These are phyloP conservation scores for Vannuccia rotundouncinata DNA, from an alignment of 2,888 invertebrate genomes.

Conservation along the genomic window DNA sequence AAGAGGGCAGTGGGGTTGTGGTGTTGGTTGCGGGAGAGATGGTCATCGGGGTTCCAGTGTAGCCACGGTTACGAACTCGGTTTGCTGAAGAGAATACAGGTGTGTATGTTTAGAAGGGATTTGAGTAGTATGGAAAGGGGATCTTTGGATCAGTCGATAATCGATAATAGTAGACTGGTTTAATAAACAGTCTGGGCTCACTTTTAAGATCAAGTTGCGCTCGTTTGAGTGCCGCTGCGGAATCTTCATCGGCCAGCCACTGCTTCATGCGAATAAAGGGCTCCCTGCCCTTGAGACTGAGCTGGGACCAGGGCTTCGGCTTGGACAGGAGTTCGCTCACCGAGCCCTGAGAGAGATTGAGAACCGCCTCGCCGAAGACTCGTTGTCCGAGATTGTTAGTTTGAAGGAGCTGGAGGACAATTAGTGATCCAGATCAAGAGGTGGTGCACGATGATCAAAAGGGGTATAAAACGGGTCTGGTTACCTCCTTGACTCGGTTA, in stretches of 20 bases:
- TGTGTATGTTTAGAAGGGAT: no score
- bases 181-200: no score
- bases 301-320: slow-evolving; percentile 98
- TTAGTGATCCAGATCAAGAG: no score
- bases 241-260: slow-evolving; percentile 73
- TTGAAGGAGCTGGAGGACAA: slow-evolving; percentile 62
- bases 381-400: slow-evolving; percentile 97
- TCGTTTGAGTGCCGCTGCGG: slow-evolving; percentile 3
- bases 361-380: slow-evolving; percentile 89
- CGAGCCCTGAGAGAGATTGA: slow-evolving; percentile 83
- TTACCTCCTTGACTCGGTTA: slow-evolving; percentile 84
- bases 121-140: no score
- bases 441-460: background rate
- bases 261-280: slow-evolving; percentile 64
- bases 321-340: slow-evolving; percentile 93
- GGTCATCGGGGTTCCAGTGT: background rate
- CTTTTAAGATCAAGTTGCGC: background rate
- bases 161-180: background rate
- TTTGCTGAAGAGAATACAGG: background rate
- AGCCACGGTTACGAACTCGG: background rate
- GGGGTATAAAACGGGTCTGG: background rate
- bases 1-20: background rate
- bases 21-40: background rate
- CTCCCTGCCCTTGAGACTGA: slow-evolving; percentile 87
- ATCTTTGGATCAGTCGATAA: background rate